Conservation (phyloP, 2,888 invertebrate species). For the Sphaerophoria taeniata region DNA sequence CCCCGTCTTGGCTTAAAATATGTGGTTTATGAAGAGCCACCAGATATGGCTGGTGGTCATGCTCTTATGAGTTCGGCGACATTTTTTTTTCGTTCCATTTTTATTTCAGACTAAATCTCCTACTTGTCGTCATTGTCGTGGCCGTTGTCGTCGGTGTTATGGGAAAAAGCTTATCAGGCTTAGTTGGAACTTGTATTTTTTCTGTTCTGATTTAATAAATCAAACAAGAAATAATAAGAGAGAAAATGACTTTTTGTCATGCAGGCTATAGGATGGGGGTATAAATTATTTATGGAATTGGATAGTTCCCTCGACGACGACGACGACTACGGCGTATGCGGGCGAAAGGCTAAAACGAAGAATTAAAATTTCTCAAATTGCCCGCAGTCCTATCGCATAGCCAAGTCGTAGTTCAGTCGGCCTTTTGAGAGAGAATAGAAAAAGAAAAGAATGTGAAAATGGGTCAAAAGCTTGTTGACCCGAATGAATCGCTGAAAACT, state of each 20-base stretch:
- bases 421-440: background rate
- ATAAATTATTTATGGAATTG: conserved; percentile 58
- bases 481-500: conserved; percentile 37
- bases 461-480: conserved; percentile 71
- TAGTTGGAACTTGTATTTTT: conserved; percentile 53
- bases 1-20: conserved; percentile 40
- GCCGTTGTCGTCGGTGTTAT: conserved; percentile 54
- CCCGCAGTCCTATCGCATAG: conserved; percentile 8
- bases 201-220: conserved; percentile 70
- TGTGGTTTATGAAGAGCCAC: conserved; percentile 33
- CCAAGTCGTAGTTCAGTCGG: background rate
- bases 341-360: conserved; percentile 4
- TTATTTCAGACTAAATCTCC: background rate
- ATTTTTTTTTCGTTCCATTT: conserved; percentile 29
- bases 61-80: conserved; percentile 63
- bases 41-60: conserved; percentile 56
- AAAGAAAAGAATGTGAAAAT: conserved; percentile 41
- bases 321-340: background rate
- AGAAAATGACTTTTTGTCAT: conserved; percentile 30
- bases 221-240: conserved; percentile 27
- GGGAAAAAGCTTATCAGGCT: conserved; percentile 11
- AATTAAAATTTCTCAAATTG: conserved; percentile 63
- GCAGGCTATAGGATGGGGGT: conserved; percentile 49
- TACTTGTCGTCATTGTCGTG: background rate
- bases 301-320: conserved; percentile 16